phyloP scores from a whole-genome alignment of 2,113 vertebrate genomes.

The Orycteropus afer region DNA sequence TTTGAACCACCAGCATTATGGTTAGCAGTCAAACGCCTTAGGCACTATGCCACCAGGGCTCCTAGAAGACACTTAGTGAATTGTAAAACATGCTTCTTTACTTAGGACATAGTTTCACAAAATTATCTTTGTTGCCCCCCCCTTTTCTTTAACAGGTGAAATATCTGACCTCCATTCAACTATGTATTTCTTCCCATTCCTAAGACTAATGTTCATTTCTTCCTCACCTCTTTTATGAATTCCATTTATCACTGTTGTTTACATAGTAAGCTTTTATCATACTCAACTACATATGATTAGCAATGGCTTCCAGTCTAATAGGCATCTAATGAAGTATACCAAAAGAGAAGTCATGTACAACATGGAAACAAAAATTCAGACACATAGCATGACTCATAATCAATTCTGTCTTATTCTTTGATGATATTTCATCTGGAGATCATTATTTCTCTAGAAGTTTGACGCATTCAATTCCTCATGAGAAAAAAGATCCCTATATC shows the following conservation, averaged over 20 bases:
- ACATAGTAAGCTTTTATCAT: not conserved
- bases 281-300: not conserved
- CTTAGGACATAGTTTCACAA: not conserved
- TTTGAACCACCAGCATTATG: no score
- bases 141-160: not conserved
- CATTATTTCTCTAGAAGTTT: slow-evolving; percentile 75
- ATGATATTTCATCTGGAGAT: slow-evolving; percentile 71
- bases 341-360: not conserved
- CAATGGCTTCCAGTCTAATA: not conserved
- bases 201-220: not conserved
- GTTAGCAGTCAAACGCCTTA: no score
- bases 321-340: not conserved
- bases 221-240: not conserved
- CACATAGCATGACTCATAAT: slow-evolving; percentile 36
- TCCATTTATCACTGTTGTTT: not conserved
- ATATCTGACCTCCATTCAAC: not conserved
- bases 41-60: no score
- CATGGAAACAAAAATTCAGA: slow-evolving; percentile 36
- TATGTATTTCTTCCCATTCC: not conserved
- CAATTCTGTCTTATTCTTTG: slow-evolving; percentile 58
- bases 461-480: slow-evolving; percentile 43
- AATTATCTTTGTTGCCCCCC: not conserved
- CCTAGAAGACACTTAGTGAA: not conserved
- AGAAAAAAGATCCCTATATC: slow-evolving; percentile 70
- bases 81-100: not conserved